Evolutionary conservation across 2,888 invertebrate species (phyloP).

Genomic region (Theodoxus fluviatilis): DNA sequence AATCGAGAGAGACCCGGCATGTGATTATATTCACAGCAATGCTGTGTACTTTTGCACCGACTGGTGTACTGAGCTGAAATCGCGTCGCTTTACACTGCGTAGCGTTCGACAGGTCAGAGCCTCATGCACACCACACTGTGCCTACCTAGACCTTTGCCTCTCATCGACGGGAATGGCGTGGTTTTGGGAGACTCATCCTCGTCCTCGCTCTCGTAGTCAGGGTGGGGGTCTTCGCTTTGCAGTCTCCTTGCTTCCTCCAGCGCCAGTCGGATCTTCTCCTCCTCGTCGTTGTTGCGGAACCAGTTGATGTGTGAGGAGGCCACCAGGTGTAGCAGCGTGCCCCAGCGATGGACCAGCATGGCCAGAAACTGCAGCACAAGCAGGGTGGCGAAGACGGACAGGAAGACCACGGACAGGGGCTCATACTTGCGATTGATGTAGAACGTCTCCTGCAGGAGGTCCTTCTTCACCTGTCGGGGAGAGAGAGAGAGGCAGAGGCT

Average conservation of each 20-base stretch:
- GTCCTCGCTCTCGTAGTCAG: constrained; percentile 16
- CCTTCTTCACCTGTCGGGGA: constrained; percentile 70
- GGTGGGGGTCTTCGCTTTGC: constrained; percentile 4
- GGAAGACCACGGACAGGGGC: constrained; percentile 84
- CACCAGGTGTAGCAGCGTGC: constrained; percentile 93
- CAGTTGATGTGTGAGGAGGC: constrained; percentile 76
- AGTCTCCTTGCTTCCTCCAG: constrained; percentile 28
- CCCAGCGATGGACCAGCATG: constrained; percentile 98
- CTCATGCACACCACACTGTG: too few species aligned
- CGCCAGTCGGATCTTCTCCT: constrained; percentile 28
- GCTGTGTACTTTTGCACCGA: too few species aligned
- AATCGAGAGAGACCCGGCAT: too few species aligned
- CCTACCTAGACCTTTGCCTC: too few species aligned
- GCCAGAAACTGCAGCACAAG: constrained; percentile 93
- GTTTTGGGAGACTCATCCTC: too few species aligned
- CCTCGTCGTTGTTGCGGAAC: constrained; percentile 25
- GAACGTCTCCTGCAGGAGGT: constrained; percentile 73
- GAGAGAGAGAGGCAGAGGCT: too few species aligned
- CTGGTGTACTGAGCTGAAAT: too few species aligned
- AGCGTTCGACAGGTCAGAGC: too few species aligned
- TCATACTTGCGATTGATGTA: constrained; percentile 53
- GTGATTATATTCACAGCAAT: too few species aligned
- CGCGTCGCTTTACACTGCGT: too few species aligned
- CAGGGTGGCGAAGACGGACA: constrained; percentile 95
- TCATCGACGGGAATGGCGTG: too few species aligned